A percentile compares a stretch with the other conserved stretches of the same genome.
These are phyloP conservation scores for Dermolepida albohirtum DNA, from an alignment of 2,888 invertebrate genomes.

Conservation along the genomic window DNA sequence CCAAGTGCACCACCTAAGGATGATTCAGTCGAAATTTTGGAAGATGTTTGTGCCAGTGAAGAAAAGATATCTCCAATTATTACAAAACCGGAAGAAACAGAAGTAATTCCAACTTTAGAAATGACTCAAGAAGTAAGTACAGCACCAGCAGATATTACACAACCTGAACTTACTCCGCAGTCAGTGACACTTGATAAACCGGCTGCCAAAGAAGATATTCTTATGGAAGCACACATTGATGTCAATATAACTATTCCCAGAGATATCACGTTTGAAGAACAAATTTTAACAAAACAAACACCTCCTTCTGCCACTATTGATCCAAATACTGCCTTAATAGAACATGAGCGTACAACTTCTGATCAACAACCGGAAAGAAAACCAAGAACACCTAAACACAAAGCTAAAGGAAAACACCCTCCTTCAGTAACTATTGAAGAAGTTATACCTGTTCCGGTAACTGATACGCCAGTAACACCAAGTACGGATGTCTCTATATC, in stretches of 20 bases:
- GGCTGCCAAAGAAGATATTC: constrained; percentile 3
- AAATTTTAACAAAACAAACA: constrained; percentile 9
- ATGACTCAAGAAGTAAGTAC: neutral
- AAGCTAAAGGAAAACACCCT: constrained; percentile 62
- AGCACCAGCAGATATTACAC: neutral
- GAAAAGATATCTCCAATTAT: neutral
- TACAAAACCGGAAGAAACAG: neutral
- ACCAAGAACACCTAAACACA: constrained; percentile 50
- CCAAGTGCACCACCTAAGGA: constrained; percentile 28
- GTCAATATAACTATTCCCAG: constrained; percentile 30
- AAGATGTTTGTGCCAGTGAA: neutral
- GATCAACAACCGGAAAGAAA: constrained; percentile 38
- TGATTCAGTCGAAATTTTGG: neutral
- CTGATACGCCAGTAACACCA: constrained; percentile 67
- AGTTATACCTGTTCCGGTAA: constrained; percentile 64
- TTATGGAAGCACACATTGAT: constrained; percentile 35
- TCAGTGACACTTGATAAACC: neutral
- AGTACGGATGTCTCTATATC: constrained; percentile 61
- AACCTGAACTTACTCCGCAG: constrained; percentile 1
- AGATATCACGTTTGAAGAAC: constrained; percentile 15
- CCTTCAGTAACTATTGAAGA: constrained; percentile 69
- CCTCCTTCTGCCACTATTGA: constrained; percentile 13
- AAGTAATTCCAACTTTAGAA: neutral
- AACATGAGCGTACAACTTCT: constrained; percentile 21
- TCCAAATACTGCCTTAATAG: constrained; percentile 29